These are phyloP conservation scores for Holacanthus passer DNA, from an alignment of 2,113 vertebrate species.

Conservation along the genomic window DNA sequence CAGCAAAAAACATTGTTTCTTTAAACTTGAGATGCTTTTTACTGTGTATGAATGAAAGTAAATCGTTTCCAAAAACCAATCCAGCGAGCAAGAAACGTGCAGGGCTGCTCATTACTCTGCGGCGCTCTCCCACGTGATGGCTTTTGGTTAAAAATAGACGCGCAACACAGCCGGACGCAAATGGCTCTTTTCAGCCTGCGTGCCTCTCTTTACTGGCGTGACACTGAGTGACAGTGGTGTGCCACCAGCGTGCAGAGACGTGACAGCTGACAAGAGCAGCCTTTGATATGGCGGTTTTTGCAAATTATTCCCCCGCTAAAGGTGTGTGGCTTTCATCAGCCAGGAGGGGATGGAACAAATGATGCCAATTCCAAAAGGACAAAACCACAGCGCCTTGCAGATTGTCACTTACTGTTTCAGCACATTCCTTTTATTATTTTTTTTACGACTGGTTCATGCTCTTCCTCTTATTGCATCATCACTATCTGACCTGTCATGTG, in stretches of 20 bases:
- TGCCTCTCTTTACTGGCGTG: slow-evolving; percentile 45
- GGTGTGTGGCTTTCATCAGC: slow-evolving; percentile 47
- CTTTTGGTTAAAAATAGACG: slow-evolving; percentile 79
- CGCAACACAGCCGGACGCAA: slow-evolving; percentile 65
- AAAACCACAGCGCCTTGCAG: neutral
- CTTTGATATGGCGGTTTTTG: slow-evolving; percentile 50
- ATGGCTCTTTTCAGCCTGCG: slow-evolving; percentile 65
- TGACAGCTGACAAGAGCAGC: slow-evolving; percentile 63
- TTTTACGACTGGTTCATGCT: neutral
- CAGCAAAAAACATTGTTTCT: neutral
- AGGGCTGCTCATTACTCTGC: slow-evolving; percentile 65
- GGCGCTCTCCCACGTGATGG: slow-evolving; percentile 59
- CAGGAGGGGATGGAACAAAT: neutral
- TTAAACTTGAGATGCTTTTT: neutral
- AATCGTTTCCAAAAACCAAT: neutral
- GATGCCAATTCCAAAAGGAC: neutral
- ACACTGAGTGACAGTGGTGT: slow-evolving; percentile 72
- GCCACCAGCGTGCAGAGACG: slow-evolving; percentile 18
- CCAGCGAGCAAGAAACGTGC: slow-evolving; percentile 39
- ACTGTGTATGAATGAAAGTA: neutral
- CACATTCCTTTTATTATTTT: neutral
- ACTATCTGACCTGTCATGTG: neutral
- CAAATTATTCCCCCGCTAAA: slow-evolving; percentile 33
- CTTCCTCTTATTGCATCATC: neutral
- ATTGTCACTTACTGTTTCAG: neutral